These are phyloP conservation scores for Dromaius novaehollandiae DNA, from an alignment of 2,113 vertebrate species.

Conservation along the genomic window DNA sequence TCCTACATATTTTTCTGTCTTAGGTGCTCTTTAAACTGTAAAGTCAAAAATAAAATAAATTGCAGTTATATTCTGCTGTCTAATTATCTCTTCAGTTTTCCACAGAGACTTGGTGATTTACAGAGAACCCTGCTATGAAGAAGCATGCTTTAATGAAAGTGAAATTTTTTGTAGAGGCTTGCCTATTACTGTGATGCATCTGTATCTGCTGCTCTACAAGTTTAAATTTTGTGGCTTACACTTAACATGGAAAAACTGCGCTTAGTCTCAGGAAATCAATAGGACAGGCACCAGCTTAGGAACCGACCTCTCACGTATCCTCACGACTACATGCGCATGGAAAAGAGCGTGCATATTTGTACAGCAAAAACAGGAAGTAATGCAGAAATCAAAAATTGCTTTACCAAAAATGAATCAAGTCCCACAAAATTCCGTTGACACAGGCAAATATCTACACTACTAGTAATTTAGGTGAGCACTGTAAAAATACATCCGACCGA, in stretches of 20 bases:
- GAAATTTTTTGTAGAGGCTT: neutral
- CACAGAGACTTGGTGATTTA: neutral
- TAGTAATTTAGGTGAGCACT: neutral
- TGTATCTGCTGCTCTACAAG: neutral
- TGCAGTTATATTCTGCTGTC: neutral
- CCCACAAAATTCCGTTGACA: no score
- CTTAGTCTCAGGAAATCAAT: neutral
- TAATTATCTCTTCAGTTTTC: slow-evolving; percentile 47
- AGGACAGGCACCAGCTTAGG: neutral
- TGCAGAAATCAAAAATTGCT: neutral
- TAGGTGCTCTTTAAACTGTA: slow-evolving; percentile 11
- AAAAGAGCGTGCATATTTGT: neutral
- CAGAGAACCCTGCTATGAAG: neutral
- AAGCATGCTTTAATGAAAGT: neutral
- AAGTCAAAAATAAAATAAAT: slow-evolving; percentile 22
- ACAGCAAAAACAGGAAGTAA: slow-evolving; percentile 1
- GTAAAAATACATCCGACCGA: neutral
- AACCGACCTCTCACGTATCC: neutral
- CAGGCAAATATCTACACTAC: neutral
- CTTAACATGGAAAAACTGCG: neutral
- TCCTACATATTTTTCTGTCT: slow-evolving; percentile 27
- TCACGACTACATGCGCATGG: neutral
- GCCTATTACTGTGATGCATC: neutral
- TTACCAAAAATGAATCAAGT: neutral
- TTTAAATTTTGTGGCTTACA: neutral